Base-by-base conservation (phyloP, 2,113 vertebrate species). In the Onychostoma macrolepis region DNA sequence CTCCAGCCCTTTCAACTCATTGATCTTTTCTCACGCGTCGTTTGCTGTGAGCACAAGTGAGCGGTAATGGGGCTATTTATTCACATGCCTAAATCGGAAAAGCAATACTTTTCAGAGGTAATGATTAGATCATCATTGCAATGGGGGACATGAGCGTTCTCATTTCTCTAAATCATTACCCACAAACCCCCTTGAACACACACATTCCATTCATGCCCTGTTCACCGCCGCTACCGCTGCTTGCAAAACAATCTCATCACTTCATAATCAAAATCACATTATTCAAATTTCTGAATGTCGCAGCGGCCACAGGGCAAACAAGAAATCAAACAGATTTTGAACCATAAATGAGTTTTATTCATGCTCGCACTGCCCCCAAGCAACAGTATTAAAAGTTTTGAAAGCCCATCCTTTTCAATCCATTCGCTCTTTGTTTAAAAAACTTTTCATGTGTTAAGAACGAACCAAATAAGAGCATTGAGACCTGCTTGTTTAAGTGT, bases 111-210 rank as follows among this genome's bases (percentile, higher is more conserved):
- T 53, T 67, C 72, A 41, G 69, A 74, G 43, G 80, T 82, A 87
- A 72, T 78, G 61, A 87, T 87, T 56, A 87, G 80, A 65, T 76
- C 80, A 77, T 87, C 58, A 83, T 83, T 84, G 82, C 82, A 38
- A 56, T 36, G 67, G 82, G 43, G 19, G 45, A 45, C 80, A 83
- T 21, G 67, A 84, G 43, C 41, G 19, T 71, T 83, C 30, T 84
- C 67, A 84, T 84, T 84, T 56, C 45, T 84, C 82, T 56, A 84
- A 84, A 56, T 83, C 45, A 83, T 84, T 84, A 53, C 67, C 82
- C 48, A 38, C 82, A 84, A 67, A 74, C 45, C 82, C 65, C 65
- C 67, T 74, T 45, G 33, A 71, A 56, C 45, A 13, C 10, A 1
- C 28, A 50, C 43, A 30, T 24, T 83, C 41, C 43, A 83, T 83